Conservation (phyloP, 64 coral and sea anemone species). For the Actinia equina region DNA sequence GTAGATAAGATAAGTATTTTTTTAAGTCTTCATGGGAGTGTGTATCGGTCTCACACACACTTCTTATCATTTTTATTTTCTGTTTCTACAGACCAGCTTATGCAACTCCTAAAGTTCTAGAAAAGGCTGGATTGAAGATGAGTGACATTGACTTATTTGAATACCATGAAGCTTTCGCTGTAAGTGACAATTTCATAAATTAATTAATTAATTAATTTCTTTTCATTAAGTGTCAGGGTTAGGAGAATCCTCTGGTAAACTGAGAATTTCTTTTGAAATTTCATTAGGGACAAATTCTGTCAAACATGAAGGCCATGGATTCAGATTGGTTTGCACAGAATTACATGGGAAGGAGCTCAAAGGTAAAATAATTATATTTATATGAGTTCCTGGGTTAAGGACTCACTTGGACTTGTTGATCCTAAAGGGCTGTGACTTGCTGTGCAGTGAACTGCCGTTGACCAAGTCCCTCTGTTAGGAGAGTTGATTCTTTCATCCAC, state of each 20-base stretch:
- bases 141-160: conserved; percentile 95
- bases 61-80: neutral
- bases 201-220: too few species aligned
- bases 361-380: conserved; percentile 33
- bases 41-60: neutral
- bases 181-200: conserved; percentile 41
- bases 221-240: too few species aligned
- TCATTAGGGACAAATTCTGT: conserved; percentile 88
- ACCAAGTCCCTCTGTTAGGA: too few species aligned
- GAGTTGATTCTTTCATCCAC: too few species aligned
- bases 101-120: conserved; percentile 85
- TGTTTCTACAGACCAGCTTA: conserved; percentile 80
- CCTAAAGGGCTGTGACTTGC: too few species aligned
- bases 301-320: conserved; percentile 97
- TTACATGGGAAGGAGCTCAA: conserved; percentile 87
- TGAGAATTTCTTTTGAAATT: neutral
- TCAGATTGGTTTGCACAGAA: conserved; percentile 97
- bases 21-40: neutral
- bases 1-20: too few species aligned
- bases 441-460: too few species aligned
- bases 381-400: too few species aligned
- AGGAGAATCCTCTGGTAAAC: too few species aligned
- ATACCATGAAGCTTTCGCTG: conserved; percentile 96
- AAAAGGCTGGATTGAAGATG: conserved; percentile 70
- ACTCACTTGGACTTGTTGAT: too few species aligned